Base-by-base conservation (phyloP, 1,140 invertebrate species). In the Drosophila malerkotliana region DNA sequence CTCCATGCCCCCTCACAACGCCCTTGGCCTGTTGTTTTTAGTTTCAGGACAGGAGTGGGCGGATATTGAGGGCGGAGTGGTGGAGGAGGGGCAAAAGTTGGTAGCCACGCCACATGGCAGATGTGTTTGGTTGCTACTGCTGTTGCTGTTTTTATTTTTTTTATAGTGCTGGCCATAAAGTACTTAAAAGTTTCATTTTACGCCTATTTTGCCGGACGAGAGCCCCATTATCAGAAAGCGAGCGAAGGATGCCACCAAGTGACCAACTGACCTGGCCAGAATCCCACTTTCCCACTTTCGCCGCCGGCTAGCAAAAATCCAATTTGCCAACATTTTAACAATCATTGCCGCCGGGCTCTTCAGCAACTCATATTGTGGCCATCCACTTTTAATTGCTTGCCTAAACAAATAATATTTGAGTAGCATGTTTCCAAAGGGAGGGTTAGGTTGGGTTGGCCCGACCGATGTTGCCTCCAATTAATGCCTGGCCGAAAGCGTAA, bases 111-210 rank as follows among this genome's bases (percentile, higher is more conserved):
- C 82, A 87, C 82, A 87, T 87, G 83, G 75, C 72, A 79, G 76
- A 73, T 87, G 82, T 83, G 66, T 84, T 84, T 76, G 79, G 79
- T 72, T 66, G 75, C 30, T 21, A 14, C 28, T 32, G 53, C 41
- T 54, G 49, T 47, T 51, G 64, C 28, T 71, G 41, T 53, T 74
- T 47, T 55, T n/a, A 34, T 54, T 71, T 48, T 72, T 81, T 88
- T 90, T 79, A 81, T 90, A 87, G 81, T 90, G 85, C 59, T 87
- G 81, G 51, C 87, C 78, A 74, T 90, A 90, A 90, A 90, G 85
- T 90, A 81, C 85, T 90, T 90, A 90, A 90, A 90, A 90, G 85
- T 90, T 90, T 90, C 78, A 90, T 90, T 90, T 90, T 90, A 90
- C 87, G 85, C 85, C 85, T 90, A 90, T 90, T 90, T 90, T 77